Conservation (phyloP, 2,888 invertebrate genomes). For the Aleiodes leptofemur region DNA sequence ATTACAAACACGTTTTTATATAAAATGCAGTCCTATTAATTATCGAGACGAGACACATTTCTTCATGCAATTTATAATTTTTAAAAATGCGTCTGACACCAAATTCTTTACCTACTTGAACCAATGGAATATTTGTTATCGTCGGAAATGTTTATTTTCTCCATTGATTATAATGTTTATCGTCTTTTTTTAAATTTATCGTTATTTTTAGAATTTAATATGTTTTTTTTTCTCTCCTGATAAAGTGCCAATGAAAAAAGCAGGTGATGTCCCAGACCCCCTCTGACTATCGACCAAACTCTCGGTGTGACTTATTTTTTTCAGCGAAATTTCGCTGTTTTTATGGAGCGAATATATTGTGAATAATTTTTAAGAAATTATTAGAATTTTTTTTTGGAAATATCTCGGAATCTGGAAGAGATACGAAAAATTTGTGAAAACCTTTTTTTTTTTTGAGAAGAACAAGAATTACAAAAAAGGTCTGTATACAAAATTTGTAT, state of each 20-base stretch:
- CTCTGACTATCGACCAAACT: slow-evolving; percentile 53
- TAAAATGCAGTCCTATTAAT: not conserved
- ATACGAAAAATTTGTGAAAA: too few species aligned
- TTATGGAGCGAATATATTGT: not conserved
- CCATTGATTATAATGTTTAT: slow-evolving; percentile 9
- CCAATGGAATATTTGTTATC: too few species aligned
- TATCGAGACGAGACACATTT: not conserved
- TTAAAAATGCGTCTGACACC: not conserved
- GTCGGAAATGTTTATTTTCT: too few species aligned
- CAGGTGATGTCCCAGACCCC: slow-evolving; percentile 43
- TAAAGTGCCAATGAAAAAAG: slow-evolving; percentile 52
- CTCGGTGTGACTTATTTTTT: slow-evolving; percentile 33
- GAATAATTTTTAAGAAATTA: too few species aligned
- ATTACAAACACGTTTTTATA: not conserved
- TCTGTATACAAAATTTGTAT: too few species aligned
- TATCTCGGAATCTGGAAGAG: too few species aligned
- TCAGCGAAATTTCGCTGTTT: slow-evolving; percentile 11
- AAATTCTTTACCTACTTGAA: too few species aligned
- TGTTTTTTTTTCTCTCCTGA: slow-evolving; percentile 41
- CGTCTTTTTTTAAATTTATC: not conserved
- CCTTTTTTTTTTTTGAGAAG: too few species aligned
- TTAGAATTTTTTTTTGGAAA: too few species aligned
- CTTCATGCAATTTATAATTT: not conserved
- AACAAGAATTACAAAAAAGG: too few species aligned
- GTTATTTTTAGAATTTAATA: slow-evolving; percentile 1